phyloP scores from a whole-genome alignment of 2,113 vertebrate species.

The Lonchura striata region DNA sequence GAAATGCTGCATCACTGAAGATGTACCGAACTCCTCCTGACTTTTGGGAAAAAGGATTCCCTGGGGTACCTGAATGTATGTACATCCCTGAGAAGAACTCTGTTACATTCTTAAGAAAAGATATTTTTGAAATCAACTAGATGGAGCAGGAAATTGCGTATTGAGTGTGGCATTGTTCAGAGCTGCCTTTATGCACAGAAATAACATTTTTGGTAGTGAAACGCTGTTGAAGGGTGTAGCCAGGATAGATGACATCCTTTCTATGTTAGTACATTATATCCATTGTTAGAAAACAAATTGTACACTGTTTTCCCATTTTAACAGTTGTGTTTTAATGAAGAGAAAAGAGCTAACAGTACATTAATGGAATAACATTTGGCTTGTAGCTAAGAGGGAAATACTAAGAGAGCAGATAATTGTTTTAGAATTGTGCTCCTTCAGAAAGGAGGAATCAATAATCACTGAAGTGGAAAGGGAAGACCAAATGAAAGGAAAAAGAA shows the following conservation, averaged over 20 bases:
- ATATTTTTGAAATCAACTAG: background rate
- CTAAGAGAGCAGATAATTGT: background rate
- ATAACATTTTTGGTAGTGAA: background rate
- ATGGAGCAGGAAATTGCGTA: background rate
- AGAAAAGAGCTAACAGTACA: background rate
- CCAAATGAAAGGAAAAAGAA: background rate
- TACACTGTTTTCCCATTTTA: background rate
- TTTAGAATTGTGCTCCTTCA: background rate
- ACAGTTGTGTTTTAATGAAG: background rate
- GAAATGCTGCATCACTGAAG: background rate
- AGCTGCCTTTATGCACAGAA: background rate
- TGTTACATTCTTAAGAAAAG: background rate
- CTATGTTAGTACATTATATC: background rate
- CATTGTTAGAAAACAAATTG: background rate
- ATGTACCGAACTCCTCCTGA: background rate
- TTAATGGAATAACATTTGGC: background rate
- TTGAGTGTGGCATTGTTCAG: background rate
- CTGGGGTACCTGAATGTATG: background rate
- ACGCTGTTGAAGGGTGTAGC: background rate
- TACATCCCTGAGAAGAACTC: background rate
- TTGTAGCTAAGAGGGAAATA: background rate
- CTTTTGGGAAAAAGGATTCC: background rate
- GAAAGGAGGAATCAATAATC: background rate
- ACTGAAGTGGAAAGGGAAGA: background rate
- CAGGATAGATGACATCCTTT: background rate